Conservation (phyloP, 2,797 vertebrate genomes). For the Falco cherrug region DNA sequence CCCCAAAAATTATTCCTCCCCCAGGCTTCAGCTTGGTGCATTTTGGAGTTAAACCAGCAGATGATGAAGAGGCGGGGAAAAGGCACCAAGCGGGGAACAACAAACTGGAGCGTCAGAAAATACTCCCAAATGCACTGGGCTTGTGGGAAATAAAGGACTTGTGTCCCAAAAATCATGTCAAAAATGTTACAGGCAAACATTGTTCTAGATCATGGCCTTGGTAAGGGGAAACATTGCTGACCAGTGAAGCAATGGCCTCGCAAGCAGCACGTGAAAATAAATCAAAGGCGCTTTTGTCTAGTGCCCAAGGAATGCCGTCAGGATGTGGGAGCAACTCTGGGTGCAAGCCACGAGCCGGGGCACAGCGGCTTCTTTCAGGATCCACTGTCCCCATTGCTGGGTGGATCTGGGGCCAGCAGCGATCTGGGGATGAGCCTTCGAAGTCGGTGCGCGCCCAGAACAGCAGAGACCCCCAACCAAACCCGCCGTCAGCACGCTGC, state of each 20-base stretch:
- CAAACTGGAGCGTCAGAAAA: neutral
- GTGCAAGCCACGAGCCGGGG: too few relatives aligned
- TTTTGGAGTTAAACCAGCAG: neutral
- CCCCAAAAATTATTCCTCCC: neutral
- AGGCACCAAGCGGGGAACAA: neutral
- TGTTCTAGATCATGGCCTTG: neutral
- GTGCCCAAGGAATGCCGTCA: neutral
- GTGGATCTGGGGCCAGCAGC: too few relatives aligned
- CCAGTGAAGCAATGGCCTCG: fast-evolving
- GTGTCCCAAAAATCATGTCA: neutral
- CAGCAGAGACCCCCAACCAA: too few relatives aligned
- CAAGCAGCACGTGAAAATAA: fast-evolving
- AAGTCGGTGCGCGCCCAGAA: too few relatives aligned
- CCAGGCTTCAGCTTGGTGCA: neutral
- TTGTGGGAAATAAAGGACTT: too few relatives aligned
- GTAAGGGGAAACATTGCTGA: neutral
- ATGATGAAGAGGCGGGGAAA: neutral
- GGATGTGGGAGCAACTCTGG: too few relatives aligned
- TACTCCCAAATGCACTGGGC: neutral
- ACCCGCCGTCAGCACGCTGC: too few relatives aligned
- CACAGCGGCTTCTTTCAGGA: too few relatives aligned
- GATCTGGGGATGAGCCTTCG: too few relatives aligned
- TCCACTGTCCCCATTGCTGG: too few relatives aligned
- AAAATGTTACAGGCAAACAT: neutral
- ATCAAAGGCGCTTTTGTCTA: neutral